Conservation (phyloP, 2,888 invertebrate species). For the Erynnis tages region DNA sequence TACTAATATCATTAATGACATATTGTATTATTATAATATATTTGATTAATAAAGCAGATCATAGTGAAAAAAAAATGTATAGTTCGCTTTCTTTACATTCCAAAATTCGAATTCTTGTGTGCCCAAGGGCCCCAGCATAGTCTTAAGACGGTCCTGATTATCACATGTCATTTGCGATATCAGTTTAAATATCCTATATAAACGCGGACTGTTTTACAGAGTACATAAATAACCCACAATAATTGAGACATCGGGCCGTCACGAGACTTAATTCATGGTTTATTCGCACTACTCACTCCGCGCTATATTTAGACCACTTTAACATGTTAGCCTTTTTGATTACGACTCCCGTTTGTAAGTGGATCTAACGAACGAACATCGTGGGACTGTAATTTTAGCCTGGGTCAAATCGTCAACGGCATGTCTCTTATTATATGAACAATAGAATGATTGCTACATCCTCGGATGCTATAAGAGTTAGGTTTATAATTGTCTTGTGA, state of each 20-base stretch:
- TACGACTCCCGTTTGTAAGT: slow-evolving; percentile 44
- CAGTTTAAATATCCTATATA: not conserved
- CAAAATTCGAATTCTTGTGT: too few species aligned
- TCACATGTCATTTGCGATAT: too few species aligned
- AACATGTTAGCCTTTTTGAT: slow-evolving; percentile 63
- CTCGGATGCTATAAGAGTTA: too few species aligned
- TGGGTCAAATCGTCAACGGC: slow-evolving; percentile 50
- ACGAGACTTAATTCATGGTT: slow-evolving; percentile 59
- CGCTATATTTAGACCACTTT: slow-evolving; percentile 71
- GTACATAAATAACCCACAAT: slow-evolving; percentile 60
- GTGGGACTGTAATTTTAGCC: slow-evolving; percentile 57
- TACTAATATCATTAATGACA: too few species aligned
- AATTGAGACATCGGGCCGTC: slow-evolving; percentile 51
- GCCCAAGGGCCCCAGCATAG: too few species aligned
- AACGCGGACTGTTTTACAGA: not conserved
- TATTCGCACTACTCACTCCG: slow-evolving; percentile 48
- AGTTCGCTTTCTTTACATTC: too few species aligned
- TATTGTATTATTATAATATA: too few species aligned
- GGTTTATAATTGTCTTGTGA: too few species aligned
- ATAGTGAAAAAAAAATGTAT: too few species aligned
- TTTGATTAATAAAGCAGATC: too few species aligned
- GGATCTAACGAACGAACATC: slow-evolving; percentile 44
- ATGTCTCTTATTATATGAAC: slow-evolving; percentile 38
- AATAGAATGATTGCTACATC: slow-evolving; percentile 26
- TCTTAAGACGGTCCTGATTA: too few species aligned